Percentiles rank a stretch among this genome's conserved stretches.
Conservation (phyloP, 2,888 invertebrate genomes). For the Cyclophora albipunctata region DNA sequence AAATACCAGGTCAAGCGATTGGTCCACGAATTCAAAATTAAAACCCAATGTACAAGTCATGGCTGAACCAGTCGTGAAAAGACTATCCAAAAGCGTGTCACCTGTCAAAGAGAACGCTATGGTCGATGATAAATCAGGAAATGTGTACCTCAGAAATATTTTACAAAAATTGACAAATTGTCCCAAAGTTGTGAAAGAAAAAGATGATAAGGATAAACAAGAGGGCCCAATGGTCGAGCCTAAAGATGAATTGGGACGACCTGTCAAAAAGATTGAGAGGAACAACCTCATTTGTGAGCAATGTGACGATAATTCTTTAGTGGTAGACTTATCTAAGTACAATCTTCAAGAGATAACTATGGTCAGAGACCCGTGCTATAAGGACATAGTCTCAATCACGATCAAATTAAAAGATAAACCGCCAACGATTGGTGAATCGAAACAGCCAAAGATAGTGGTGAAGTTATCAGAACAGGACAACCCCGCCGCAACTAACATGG, state of each 20-base stretch:
- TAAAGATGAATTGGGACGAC: constrained; percentile 28
- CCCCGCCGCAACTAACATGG: constrained; percentile 5
- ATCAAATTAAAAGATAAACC: constrained; percentile 45
- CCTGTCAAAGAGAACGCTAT: constrained; percentile 21
- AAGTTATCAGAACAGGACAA: constrained; percentile 32
- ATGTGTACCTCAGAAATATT: constrained; percentile 41
- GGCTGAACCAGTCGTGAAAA: constrained; percentile 41
- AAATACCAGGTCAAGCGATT: constrained; percentile 28
- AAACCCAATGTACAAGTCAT: constrained; percentile 36
- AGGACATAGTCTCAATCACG: constrained; percentile 38
- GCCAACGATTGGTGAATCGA: constrained; percentile 21
- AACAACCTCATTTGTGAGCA: constrained; percentile 30
- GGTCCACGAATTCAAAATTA: constrained; percentile 16
- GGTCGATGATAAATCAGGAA: constrained; percentile 2
- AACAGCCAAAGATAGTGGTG: constrained; percentile 28
- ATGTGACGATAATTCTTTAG: constrained; percentile 35
- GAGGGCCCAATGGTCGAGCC: not conserved
- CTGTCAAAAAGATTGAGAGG: constrained; percentile 20
- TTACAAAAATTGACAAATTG: constrained; percentile 1
- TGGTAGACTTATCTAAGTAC: constrained; percentile 48
- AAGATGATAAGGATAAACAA: constrained; percentile 4
- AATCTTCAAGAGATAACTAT: constrained; percentile 46
- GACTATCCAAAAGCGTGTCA: constrained; percentile 39
- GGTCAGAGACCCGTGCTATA: constrained; percentile 28
- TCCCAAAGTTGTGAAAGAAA: constrained; percentile 10